Evolutionary conservation across 2,797 vertebrate species (phyloP).

Genomic region (Pseudocheirus occidentalis): DNA sequence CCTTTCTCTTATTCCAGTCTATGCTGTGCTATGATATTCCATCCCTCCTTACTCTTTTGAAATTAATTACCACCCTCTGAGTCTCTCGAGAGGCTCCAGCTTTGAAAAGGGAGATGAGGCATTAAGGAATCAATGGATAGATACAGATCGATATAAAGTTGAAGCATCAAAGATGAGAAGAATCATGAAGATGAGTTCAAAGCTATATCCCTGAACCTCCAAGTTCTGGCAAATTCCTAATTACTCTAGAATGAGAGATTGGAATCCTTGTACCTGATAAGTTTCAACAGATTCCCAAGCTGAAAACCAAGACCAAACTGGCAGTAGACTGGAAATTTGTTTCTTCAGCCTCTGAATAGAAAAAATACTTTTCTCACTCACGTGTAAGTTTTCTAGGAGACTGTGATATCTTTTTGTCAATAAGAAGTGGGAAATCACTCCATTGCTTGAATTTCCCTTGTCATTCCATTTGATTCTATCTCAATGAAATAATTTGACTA

Average conservation of each 20-base stretch:
- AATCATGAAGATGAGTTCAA: neutral
- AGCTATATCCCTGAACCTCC: neutral
- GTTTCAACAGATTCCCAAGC: neutral
- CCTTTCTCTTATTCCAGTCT: neutral
- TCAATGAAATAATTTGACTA: neutral
- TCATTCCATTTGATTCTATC: neutral
- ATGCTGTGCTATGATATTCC: neutral
- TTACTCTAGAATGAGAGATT: neutral
- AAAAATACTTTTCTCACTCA: neutral
- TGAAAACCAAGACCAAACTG: neutral
- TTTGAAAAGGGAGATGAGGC: neutral
- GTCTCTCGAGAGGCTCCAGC: neutral
- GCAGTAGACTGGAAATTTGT: neutral
- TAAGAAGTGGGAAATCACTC: neutral
- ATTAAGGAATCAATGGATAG: neutral
- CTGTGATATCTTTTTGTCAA: neutral
- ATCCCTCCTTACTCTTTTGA: neutral
- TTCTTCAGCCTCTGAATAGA: neutral
- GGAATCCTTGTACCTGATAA: neutral
- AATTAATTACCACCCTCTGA: neutral
- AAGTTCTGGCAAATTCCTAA: neutral
- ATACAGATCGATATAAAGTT: neutral
- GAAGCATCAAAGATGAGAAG: neutral
- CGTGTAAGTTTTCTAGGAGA: neutral
- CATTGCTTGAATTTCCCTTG: neutral